Evolutionary conservation across 1,140 invertebrate genomes (phyloP), one percentile per base, ranked within the genome.

Genomic region (Zaprionus ornatus): DNA sequence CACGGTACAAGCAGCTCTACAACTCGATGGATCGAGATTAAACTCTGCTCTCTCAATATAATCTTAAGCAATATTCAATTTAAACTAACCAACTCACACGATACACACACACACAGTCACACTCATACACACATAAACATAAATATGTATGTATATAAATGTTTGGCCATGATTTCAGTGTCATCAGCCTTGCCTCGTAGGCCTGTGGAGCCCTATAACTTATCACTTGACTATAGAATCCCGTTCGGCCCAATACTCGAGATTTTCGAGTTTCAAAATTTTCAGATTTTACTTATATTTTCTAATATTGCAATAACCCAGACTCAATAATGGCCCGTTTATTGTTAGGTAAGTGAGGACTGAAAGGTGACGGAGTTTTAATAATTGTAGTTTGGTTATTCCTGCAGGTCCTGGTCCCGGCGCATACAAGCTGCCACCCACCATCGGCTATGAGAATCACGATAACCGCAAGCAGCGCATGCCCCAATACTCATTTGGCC

Each of bases 401-500:
- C 60, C 9, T 37, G 1, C 5, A 94, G 95, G 95, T 15, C 95
- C 95, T 55, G 95, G 95, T 29, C 95, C 95, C 6, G 95, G 94
- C 56, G 94, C 94, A 13, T 95, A 95, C 79, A 78, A 82, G 70
- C 90, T 95, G 72, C 95, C 95, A 0, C 91, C 94, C 17, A 93
- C 93, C 19, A 93, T 94, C 9, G 95, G 95, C 13, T 95, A 93
- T 87, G 79, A 93, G 0, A 74, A 91, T 27, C 95, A 95, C 85
- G 95, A 95, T 87, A 91, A 92, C 9, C 93, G 93, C 2, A 94
- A 94, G 17, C 93, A 94, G 74, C 93, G 95, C 17, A 93, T 93
- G 84, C 95, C 95, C 0, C 93, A 94, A 91, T 95, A 93, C 84
- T 94, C 94, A 27, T 94, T 95, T 77, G 94, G 94, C 2, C 82